These are phyloP conservation scores for Pseudotriccus pelzelni DNA, from an alignment of 2,797 vertebrate species.

Conservation along the genomic window DNA sequence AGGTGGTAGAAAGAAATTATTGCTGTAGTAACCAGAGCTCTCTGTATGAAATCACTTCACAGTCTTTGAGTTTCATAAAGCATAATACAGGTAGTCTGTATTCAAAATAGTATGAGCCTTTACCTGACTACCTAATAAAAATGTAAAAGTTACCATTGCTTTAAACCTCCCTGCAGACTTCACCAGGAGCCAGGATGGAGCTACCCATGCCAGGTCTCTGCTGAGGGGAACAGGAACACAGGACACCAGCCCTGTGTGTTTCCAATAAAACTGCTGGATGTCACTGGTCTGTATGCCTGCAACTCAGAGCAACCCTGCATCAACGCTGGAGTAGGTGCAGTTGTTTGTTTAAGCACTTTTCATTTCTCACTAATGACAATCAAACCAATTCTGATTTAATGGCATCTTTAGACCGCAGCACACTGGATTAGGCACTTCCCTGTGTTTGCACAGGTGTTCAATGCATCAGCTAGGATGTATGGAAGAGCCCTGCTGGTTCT, in stretches of 20 bases:
- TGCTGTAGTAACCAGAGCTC: slow-evolving; percentile 71
- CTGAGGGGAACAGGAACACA: not conserved
- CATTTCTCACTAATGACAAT: not conserved
- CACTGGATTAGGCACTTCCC: not conserved
- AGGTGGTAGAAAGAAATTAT: slow-evolving; percentile 73
- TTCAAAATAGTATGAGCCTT: slow-evolving; percentile 46
- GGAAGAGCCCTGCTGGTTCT: not conserved
- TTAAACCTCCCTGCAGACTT: not conserved
- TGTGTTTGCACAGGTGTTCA: not conserved
- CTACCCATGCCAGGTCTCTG: not conserved
- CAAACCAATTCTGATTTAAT: not conserved
- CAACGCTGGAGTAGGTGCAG: not conserved
- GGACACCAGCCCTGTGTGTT: not conserved
- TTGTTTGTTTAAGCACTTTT: not conserved
- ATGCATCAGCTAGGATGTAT: not conserved
- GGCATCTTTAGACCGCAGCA: not conserved
- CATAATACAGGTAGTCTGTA: slow-evolving; percentile 1
- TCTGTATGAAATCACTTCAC: slow-evolving; percentile 72
- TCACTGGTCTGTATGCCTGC: not conserved
- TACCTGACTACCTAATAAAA: slow-evolving; percentile 42
- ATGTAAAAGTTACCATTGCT: slow-evolving; percentile 11
- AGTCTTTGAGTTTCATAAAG: slow-evolving; percentile 31
- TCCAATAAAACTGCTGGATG: not conserved
- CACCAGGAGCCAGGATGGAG: not conserved
- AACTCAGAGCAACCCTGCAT: not conserved